Evolutionary conservation across 2,888 invertebrate species (phyloP), one percentile per base, ranked within the genome.

Genomic region (Disparrhopalites patrizii): DNA sequence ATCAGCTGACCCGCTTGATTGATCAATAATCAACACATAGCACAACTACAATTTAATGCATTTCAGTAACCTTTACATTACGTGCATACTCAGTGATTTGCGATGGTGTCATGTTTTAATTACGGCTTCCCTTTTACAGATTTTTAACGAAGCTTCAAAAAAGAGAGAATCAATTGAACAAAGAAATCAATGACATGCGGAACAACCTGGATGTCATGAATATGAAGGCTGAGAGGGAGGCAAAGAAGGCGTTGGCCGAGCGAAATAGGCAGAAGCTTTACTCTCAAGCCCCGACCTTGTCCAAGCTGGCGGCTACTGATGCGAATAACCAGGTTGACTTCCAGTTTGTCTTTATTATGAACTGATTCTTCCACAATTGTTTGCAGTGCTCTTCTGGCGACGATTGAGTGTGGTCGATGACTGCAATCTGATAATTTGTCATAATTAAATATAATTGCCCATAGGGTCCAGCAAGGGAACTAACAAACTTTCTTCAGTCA

Each of bases 401-500:
- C n/a, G n/a, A n/a, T n/a, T n/a, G n/a, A n/a, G n/a, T n/a, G n/a
- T n/a, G n/a, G n/a, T n/a, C n/a, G n/a, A n/a, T n/a, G n/a, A 36
- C 36, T 36, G 18, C 20, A 47, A 13, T 13, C 8, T 47, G 18
- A n/a, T 7, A 47, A 7, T 10, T 47, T 47, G 8, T n/a, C 47
- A 7, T 47, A 47, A 47, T 47, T 7, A 47, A 47, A 50, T 20
- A 50, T 23, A 23, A 50, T 23, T 50, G 18, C 5, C 4, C 30
- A 52, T 40, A 68, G 63, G 68, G 56, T 23, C 66, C 68, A 15
- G 43, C 56, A 18, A 60, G 60, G 20, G 38, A 60, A 38, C 56
- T 70, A 18, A 70, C 54, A 18, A 66, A 65, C 15, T 73, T 69
- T 60, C 28, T 73, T 1, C 73, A 73, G 40, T 50, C 67, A 30